Base-by-base conservation (phyloP, 2,888 invertebrate species). In the Ferrisia virgata region DNA sequence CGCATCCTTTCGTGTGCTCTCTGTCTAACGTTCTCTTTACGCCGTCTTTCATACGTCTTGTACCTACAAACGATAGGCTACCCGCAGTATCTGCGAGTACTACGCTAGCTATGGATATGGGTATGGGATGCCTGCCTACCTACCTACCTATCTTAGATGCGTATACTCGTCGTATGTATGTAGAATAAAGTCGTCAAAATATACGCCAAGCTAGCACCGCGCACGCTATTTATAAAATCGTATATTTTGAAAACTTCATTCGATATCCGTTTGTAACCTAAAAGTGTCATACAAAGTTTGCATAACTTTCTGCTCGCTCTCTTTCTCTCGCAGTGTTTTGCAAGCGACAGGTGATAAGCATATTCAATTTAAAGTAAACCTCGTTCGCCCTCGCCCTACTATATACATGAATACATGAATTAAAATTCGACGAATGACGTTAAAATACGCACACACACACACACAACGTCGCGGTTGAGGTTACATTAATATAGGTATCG, bases 331-430 rank as follows among this genome's bases (percentile, higher is more conserved):
- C 13, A 13, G 72, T 33, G 36, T 72, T 72, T 72, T 72, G 72
- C 72, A 72, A 72, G 36, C 72, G 72, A 72, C 72, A 72, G 72
- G 72, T 72, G 72, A 72, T 72, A 72, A 72, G 72, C 72, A 33
- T 72, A 72, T 72, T 72, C 72, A 72, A 72, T 72, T 72, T 72
- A 72, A 72, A 72, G 36, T 72, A 33, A 72, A 72, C 72, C 58
- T 8, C 4, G 18, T 22, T 58, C 22, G 58, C 25, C 2, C 22
- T 22, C 58, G 58, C 58, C 18, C n/a, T 6, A 6, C 0, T 18
- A 18, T 64, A 64, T 28, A 64, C 28, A 33, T 72, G 72, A 72
- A 64, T 28, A 64, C 28, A 33, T 72, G 72, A 72, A 72, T 72
- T 72, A 72, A 72, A 72, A 72, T 72, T 72, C 72, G 72, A 72